phyloP scores from a whole-genome alignment of 2,888 invertebrate species.

The Perdita meconis region DNA sequence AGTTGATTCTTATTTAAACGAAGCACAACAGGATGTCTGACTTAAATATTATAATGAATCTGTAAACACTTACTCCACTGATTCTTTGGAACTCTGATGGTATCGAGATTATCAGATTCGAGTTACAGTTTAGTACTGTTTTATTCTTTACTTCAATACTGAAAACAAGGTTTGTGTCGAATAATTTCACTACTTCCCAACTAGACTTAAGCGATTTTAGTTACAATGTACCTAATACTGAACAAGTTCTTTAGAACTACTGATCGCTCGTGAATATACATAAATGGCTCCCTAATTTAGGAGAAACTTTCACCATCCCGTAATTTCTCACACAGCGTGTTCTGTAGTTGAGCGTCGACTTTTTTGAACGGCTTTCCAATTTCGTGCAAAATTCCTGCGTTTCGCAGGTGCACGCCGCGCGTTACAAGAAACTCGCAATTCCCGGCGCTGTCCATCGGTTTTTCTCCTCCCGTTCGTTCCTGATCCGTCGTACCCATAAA shows the following conservation, averaged over 20 bases:
- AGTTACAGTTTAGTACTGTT: no score
- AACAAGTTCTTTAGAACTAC: not conserved
- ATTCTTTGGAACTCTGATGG: no score
- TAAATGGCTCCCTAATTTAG: slow-evolving; percentile 23
- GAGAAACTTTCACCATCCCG: slow-evolving; percentile 36
- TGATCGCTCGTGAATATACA: slow-evolving; percentile 10
- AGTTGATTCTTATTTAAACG: not conserved
- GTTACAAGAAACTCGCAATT: slow-evolving; percentile 52
- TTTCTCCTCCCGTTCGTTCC: slow-evolving; percentile 56
- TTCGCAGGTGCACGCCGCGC: slow-evolving; percentile 46
- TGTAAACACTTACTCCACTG: no score
- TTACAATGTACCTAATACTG: not conserved
- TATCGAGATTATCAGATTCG: no score
- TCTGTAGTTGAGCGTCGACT: slow-evolving; percentile 36
- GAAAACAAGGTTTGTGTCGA: no score
- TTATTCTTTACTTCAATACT: no score
- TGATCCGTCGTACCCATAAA: slow-evolving; percentile 58
- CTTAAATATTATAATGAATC: no score
- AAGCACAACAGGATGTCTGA: not conserved
- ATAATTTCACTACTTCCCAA: no score
- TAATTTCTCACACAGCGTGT: slow-evolving; percentile 43
- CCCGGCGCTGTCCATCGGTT: slow-evolving; percentile 45
- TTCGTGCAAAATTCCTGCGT: slow-evolving; percentile 54
- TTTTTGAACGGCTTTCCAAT: slow-evolving; percentile 51
- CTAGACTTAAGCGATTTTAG: not conserved